Evolutionary conservation across 2,113 vertebrate genomes (phyloP), one percentile per base, ranked within the genome.

Genomic region (Pterophyllum scalare): DNA sequence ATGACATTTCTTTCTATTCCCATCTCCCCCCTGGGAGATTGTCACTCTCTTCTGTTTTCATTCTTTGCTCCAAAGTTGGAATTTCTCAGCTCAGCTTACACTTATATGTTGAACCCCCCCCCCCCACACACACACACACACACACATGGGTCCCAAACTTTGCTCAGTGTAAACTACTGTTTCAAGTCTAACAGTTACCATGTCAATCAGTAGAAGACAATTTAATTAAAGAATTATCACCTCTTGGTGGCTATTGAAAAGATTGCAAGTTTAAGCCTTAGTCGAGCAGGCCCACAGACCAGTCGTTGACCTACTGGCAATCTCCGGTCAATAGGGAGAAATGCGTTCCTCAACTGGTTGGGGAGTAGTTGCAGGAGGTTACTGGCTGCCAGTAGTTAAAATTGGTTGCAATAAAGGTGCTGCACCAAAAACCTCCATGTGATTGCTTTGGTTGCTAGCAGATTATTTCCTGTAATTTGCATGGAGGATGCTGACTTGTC

Each of bases 1-100:
- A 31, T 91, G 87, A 80, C 93, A 91, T 94, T 91, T 93, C 87
- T 85, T 87, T 81, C 46, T 52, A 75, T 54, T 76, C 56, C 49
- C 58, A 13, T 67, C 56, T 83, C 70, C 89, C 82, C 82, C 7
- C 19, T 58, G 79, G 86, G 77, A 56, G 3, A 38, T 11, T 85
- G 78, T 82, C 81, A 70, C 79, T 84, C 54, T 67, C 19, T 20
- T 82, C 59, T 9, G 0, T 59, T 70, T 56, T 59, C 28, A 59
- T 17, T 59, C 59, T 81, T 60, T 62, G 8, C 17, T 24, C 49
- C 59, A 84, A 81, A 82, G 46, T 87, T 79, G 22, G 40, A 82
- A 35, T 77, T 49, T 60, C 13, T 70, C 26, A 57, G 7, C 64
- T 79, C 31, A 14, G 49, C 43, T 77, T 81, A 43, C 7, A 59